Conservation (phyloP, 2,113 vertebrate species). For the Stercorarius parasiticus region DNA sequence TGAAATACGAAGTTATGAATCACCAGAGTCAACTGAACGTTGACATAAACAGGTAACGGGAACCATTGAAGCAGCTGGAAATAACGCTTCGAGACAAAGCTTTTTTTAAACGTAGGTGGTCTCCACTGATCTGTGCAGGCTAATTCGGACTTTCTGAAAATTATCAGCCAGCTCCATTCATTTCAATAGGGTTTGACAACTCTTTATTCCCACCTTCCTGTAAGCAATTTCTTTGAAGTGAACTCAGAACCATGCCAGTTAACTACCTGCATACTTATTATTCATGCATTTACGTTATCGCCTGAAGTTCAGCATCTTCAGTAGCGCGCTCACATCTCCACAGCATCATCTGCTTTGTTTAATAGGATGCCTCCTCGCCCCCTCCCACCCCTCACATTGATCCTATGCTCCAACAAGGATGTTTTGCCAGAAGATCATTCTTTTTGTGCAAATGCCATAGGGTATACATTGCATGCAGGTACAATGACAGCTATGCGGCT, state of each 20-base stretch:
- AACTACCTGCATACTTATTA: neutral
- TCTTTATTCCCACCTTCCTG: neutral
- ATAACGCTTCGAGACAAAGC: fast-evolving
- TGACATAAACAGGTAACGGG: neutral
- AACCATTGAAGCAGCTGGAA: neutral
- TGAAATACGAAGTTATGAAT: neutral
- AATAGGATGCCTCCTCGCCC: fast-evolving
- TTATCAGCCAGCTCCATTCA: neutral
- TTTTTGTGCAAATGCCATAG: neutral
- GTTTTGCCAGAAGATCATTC: neutral
- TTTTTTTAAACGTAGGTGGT: neutral
- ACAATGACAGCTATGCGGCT: neutral
- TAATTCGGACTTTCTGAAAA: neutral
- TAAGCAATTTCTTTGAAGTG: neutral
- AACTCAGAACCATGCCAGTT: neutral
- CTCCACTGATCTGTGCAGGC: neutral
- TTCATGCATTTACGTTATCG: neutral
- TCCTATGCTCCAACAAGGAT: fast-evolving
- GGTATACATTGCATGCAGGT: fast-evolving
- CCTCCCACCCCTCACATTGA: neutral
- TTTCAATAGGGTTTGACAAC: neutral
- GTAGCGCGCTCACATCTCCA: neutral
- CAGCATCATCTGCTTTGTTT: neutral
- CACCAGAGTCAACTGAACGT: neutral
- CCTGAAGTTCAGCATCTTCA: neutral